Conservation (phyloP, 2,113 vertebrate genomes). For the Rhea americana region DNA sequence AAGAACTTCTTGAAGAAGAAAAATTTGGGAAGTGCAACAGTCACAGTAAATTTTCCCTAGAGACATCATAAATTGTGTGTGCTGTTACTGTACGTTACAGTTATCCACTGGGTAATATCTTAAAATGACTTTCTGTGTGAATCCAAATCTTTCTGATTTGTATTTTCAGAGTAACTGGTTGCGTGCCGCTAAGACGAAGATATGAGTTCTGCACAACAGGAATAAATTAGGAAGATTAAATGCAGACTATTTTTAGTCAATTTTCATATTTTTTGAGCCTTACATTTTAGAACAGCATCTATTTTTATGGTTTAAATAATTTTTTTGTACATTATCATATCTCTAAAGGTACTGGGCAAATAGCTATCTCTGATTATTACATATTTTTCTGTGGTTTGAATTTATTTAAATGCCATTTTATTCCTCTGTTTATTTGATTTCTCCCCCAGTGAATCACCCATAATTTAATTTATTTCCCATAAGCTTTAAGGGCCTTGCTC, state of each 20-base stretch:
- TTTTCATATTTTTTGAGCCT: background rate
- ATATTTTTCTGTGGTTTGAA: background rate
- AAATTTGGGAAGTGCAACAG: background rate
- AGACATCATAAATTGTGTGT: background rate
- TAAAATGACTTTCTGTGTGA: background rate
- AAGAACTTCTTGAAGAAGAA: background rate
- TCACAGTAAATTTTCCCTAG: background rate
- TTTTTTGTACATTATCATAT: background rate
- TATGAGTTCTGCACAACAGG: background rate
- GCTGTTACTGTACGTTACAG: background rate
- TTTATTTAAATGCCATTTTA: background rate
- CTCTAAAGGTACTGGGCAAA: background rate
- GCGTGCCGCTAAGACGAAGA: background rate
- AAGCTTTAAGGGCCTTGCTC: background rate
- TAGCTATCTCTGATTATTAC: background rate
- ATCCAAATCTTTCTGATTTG: background rate
- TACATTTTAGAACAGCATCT: background rate
- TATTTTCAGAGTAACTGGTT: background rate
- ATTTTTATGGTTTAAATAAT: background rate
- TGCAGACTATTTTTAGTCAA: background rate
- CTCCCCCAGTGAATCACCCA: background rate
- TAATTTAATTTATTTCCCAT: background rate
- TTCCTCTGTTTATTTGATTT: background rate
- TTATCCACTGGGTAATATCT: background rate
- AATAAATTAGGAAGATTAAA: background rate